Conservation (phyloP, 2,888 invertebrate genomes). For the Tipula confusa region DNA sequence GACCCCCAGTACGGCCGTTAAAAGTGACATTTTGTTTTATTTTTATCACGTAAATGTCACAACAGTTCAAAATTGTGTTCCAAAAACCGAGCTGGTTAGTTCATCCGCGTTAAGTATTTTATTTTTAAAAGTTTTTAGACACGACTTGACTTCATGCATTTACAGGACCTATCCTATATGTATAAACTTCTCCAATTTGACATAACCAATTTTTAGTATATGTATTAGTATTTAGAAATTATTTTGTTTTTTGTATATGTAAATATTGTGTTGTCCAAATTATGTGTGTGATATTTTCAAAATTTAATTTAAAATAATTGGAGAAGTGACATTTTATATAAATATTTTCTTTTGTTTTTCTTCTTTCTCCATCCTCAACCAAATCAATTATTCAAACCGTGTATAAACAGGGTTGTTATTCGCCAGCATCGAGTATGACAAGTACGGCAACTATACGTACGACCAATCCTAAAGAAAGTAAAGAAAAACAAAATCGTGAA, state of each 20-base stretch:
- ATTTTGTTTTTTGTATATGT: background rate
- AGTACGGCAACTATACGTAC: conserved; percentile 64
- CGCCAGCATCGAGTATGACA: conserved; percentile 63
- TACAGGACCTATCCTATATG: background rate
- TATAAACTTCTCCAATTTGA: background rate
- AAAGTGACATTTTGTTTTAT: no score
- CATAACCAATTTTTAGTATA: background rate
- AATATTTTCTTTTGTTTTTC: conserved; percentile 32
- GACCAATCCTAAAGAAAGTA: conserved; percentile 66
- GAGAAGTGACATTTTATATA: background rate
- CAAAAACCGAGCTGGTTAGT: no score
- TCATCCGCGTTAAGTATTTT: no score
- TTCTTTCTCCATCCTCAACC: conserved; percentile 10
- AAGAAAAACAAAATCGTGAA: conserved; percentile 73
- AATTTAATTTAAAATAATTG: background rate
- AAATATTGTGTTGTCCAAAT: background rate
- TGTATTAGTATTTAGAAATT: background rate
- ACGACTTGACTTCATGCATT: background rate
- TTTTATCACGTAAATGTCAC: no score
- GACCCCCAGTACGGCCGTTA: no score
- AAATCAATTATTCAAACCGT: background rate
- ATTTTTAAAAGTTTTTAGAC: no score
- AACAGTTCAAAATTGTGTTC: no score
- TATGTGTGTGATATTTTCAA: background rate
- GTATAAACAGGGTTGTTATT: conserved; percentile 66